Percentiles rank a stretch among this genome's conserved stretches.
phyloP scores from a whole-genome alignment of 2,797 vertebrate species.

The Pseudochaenichthys georgianus region DNA sequence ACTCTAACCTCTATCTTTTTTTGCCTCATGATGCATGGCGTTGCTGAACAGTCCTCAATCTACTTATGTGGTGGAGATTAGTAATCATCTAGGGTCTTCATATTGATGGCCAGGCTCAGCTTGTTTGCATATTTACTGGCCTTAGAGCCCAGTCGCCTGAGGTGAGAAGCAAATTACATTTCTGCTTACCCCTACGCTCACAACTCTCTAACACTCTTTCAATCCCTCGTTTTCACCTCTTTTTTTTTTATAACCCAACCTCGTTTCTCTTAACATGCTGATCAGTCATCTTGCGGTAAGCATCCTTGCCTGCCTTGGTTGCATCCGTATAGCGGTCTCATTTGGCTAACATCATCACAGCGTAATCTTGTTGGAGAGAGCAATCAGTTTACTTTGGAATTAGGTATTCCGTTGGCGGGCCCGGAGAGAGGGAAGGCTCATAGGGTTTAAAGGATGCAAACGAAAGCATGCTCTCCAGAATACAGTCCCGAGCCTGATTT shows the following conservation, averaged over 20 bases:
- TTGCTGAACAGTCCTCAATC: slow-evolving; percentile 77
- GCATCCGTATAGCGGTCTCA: slow-evolving; percentile 81
- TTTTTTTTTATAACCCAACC: slow-evolving; percentile 57
- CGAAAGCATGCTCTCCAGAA: slow-evolving; percentile 84
- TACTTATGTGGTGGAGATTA: slow-evolving; percentile 84
- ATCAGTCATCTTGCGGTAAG: slow-evolving; percentile 84
- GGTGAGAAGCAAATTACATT: slow-evolving; percentile 89
- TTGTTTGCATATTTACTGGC: slow-evolving; percentile 88
- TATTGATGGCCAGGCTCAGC: slow-evolving; percentile 85
- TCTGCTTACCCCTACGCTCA: slow-evolving; percentile 83
- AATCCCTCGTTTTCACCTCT: slow-evolving; percentile 68
- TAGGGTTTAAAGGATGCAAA: slow-evolving; percentile 85
- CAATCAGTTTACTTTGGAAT: slow-evolving; percentile 88
- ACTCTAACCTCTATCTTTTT: slow-evolving; percentile 59
- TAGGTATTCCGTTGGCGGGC: slow-evolving; percentile 84
- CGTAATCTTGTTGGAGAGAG: slow-evolving; percentile 84
- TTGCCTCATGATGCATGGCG: slow-evolving; percentile 53
- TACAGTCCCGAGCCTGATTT: slow-evolving; percentile 82
- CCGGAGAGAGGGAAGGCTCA: slow-evolving; percentile 81
- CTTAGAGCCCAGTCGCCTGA: slow-evolving; percentile 85
- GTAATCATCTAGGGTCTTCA: slow-evolving; percentile 85
- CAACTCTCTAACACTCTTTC: slow-evolving; percentile 78
- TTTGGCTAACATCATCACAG: slow-evolving; percentile 86
- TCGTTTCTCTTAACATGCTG: slow-evolving; percentile 85
- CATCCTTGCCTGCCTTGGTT: slow-evolving; percentile 78